Conservation (phyloP, 2,888 invertebrate genomes). For the Idaea straminata region DNA sequence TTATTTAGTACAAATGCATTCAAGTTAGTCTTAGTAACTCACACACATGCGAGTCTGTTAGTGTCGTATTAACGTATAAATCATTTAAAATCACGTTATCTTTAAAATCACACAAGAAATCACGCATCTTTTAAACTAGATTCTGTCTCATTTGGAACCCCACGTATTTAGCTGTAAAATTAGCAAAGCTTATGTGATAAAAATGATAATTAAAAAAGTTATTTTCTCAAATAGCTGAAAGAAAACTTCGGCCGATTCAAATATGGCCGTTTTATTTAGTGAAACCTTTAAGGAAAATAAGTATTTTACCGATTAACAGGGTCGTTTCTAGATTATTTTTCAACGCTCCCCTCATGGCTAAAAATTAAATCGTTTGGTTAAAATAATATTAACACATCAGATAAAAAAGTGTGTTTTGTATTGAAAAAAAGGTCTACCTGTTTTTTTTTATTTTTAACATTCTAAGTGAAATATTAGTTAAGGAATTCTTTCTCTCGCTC, state of each 20-base stretch:
- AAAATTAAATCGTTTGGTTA: conserved; percentile 75
- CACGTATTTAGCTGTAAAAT: conserved; percentile 20
- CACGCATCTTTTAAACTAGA: conserved; percentile 15
- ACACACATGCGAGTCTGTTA: conserved; percentile 62
- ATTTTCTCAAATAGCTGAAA: conserved; percentile 39
- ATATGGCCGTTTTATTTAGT: conserved; percentile 50
- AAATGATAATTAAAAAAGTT: background rate
- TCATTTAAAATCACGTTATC: background rate
- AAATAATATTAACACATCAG: conserved; percentile 42
- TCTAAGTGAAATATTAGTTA: conserved; percentile 38
- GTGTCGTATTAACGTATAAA: conserved; percentile 23
- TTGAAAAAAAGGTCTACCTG: conserved; percentile 31
- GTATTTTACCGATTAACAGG: conserved; percentile 67
- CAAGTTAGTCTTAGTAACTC: conserved; percentile 53
- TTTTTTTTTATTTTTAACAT: conserved; percentile 33
- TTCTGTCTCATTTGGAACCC: conserved; percentile 57
- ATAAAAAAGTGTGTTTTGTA: conserved; percentile 36
- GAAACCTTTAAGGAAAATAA: conserved; percentile 35
- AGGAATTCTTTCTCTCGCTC: conserved; percentile 32
- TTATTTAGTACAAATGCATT: conserved; percentile 17
- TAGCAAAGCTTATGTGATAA: conserved; percentile 1
- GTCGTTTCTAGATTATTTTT: conserved; percentile 62
- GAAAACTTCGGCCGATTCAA: conserved; percentile 11
- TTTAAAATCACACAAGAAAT: background rate
- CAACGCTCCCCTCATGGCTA: conserved; percentile 78